Percentiles rank a stretch among this genome's conserved stretches.
phyloP scores from a whole-genome alignment of 2,113 vertebrate species.

The Anguilla rostrata region DNA sequence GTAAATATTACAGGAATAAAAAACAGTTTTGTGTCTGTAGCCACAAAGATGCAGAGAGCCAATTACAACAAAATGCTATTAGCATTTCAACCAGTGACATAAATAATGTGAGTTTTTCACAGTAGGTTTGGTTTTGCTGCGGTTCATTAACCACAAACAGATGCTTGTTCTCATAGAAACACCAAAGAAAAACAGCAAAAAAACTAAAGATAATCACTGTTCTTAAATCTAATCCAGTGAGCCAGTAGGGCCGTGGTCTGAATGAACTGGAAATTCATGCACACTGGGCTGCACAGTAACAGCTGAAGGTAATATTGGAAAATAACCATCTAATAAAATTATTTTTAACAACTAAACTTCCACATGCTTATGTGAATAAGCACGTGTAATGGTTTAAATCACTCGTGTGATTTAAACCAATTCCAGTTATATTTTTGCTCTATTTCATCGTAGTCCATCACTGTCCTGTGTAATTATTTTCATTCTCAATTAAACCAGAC shows the following conservation, averaged over 20 bases:
- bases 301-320: no score
- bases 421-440: no score
- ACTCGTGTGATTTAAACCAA: no score
- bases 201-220: not conserved
- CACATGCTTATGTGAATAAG: no score
- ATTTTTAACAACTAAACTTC: no score
- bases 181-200: not conserved
- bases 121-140: not conserved
- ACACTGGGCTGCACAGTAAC: no score
- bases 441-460: no score
- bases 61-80: conserved; percentile 5
- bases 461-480: not conserved
- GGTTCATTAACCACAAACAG: not conserved
- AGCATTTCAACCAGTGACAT: conserved; percentile 18
- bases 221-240: not conserved
- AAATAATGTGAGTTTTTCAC: not conserved
- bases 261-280: no score
- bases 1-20: not conserved
- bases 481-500: conserved; percentile 3
- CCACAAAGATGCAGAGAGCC: not conserved
- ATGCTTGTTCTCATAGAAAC: not conserved
- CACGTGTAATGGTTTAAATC: no score
- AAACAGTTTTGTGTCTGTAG: not conserved
- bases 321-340: no score
- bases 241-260: no score